Conservation (phyloP, 2,888 invertebrate species). For the Pilophorus perplexus region DNA sequence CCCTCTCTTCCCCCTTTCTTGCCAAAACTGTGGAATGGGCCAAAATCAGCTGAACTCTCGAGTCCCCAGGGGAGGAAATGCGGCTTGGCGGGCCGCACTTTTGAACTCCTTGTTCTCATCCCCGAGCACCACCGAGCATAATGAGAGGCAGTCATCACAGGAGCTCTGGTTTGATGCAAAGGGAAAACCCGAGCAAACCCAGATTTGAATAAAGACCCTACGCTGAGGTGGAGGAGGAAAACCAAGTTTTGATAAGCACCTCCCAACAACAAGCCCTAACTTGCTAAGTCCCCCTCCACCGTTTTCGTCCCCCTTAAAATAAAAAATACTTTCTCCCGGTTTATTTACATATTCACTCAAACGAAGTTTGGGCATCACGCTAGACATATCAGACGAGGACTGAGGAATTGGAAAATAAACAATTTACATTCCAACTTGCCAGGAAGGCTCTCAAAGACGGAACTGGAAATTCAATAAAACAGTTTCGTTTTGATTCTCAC, state of each 20-base stretch:
- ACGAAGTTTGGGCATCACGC: constrained; percentile 38
- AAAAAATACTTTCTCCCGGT: constrained; percentile 22
- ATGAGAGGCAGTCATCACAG: constrained; percentile 34
- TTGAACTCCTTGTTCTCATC: no score
- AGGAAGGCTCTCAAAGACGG: background rate
- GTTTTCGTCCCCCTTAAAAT: constrained; percentile 8
- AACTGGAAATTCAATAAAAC: no score
- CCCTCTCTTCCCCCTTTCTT: no score
- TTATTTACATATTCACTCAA: constrained; percentile 40
- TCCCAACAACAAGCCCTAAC: constrained; percentile 34
- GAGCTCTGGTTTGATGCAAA: background rate
- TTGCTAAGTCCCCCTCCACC: constrained; percentile 37
- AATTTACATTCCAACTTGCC: background rate
- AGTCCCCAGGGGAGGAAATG: constrained; percentile 10
- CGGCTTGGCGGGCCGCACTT: background rate
- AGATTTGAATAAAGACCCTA: constrained; percentile 32
- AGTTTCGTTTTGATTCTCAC: no score
- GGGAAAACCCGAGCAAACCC: background rate
- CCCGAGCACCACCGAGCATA: background rate
- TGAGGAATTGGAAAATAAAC: constrained; percentile 17
- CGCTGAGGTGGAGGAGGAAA: background rate
- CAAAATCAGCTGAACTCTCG: background rate
- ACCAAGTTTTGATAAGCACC: constrained; percentile 39
- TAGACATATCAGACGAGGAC: constrained; percentile 34
- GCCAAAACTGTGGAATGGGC: background rate